A percentile compares a stretch with the other conserved stretches of the same genome.
These are phyloP conservation scores for Graphium colonna DNA, from an alignment of 2,888 invertebrate genomes.

Conservation along the genomic window DNA sequence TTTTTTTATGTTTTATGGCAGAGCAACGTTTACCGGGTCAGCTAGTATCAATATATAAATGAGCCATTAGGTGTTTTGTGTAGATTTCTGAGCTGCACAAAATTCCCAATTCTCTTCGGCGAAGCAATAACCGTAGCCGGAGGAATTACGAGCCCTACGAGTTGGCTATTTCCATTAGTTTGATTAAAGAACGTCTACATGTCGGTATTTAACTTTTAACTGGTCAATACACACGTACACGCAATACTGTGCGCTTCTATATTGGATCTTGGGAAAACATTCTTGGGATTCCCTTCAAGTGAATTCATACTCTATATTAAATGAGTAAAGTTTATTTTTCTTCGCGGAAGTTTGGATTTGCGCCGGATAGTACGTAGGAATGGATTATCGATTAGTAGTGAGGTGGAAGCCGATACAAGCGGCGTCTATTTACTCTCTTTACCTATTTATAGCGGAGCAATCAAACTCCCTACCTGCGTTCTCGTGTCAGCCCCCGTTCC, in stretches of 20 bases:
- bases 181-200: constrained; percentile 68
- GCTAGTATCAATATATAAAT: too few relatives aligned
- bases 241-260: constrained; percentile 47
- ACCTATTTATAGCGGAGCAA: constrained; percentile 75
- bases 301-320: constrained; percentile 31
- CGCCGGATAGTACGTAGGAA: constrained; percentile 36
- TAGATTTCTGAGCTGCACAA: too few relatives aligned
- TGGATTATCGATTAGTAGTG: constrained; percentile 72
- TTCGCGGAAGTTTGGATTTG: constrained; percentile 32
- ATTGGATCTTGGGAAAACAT: constrained; percentile 41
- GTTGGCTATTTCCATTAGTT: constrained; percentile 63
- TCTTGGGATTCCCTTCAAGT: constrained; percentile 22
- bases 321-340: too few relatives aligned
- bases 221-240: constrained; percentile 51
- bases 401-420: constrained; percentile 69
- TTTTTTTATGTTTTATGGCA: too few relatives aligned
- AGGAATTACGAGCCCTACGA: constrained; percentile 46
- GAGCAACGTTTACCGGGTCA: too few relatives aligned
- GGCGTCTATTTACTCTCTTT: constrained; percentile 76
- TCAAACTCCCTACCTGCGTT: constrained; percentile 66
- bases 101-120: constrained; percentile 1
- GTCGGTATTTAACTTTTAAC: constrained; percentile 74
- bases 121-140: constrained; percentile 33
- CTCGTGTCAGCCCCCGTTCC: constrained; percentile 36
- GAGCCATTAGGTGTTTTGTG: too few relatives aligned